These are phyloP conservation scores for Phorcus lineatus DNA, from an alignment of 2,888 invertebrate genomes.

Conservation along the genomic window DNA sequence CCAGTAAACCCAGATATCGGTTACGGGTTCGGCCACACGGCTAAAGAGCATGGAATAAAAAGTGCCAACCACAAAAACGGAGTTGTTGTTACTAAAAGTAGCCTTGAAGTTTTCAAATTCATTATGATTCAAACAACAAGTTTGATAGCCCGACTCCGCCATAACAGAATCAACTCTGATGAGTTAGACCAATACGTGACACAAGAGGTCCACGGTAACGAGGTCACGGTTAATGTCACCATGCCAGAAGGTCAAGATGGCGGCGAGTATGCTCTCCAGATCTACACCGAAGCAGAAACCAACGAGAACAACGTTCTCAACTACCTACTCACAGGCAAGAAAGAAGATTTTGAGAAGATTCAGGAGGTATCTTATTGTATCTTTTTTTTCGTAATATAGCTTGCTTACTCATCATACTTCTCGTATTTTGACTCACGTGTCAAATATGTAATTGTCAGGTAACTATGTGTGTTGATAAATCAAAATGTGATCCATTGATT, in stretches of 20 bases:
- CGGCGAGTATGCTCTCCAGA: constrained; percentile 39
- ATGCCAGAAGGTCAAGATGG: constrained; percentile 7
- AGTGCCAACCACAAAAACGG: constrained; percentile 29
- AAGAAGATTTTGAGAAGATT: constrained; percentile 12
- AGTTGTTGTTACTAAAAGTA: not conserved
- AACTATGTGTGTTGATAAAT: too few relatives aligned
- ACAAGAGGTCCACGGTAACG: not conserved
- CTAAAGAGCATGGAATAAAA: constrained; percentile 49
- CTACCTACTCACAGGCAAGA: constrained; percentile 24
- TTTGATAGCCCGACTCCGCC: not conserved
- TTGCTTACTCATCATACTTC: too few relatives aligned
- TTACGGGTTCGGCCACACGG: constrained; percentile 54
- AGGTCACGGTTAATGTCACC: constrained; percentile 14
- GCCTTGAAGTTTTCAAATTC: not conserved
- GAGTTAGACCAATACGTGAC: constrained; percentile 16
- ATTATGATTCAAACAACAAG: not conserved
- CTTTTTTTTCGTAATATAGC: too few relatives aligned
- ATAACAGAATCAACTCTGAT: not conserved
- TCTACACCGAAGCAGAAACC: constrained; percentile 27
- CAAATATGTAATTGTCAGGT: too few relatives aligned
- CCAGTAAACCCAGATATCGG: constrained; percentile 57
- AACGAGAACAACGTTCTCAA: not conserved
- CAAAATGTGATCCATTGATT: too few relatives aligned
- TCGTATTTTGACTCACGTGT: too few relatives aligned
- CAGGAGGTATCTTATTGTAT: not conserved